phyloP scores from a whole-genome alignment of 2,888 invertebrate genomes.

The Lacanobia oleracea region DNA sequence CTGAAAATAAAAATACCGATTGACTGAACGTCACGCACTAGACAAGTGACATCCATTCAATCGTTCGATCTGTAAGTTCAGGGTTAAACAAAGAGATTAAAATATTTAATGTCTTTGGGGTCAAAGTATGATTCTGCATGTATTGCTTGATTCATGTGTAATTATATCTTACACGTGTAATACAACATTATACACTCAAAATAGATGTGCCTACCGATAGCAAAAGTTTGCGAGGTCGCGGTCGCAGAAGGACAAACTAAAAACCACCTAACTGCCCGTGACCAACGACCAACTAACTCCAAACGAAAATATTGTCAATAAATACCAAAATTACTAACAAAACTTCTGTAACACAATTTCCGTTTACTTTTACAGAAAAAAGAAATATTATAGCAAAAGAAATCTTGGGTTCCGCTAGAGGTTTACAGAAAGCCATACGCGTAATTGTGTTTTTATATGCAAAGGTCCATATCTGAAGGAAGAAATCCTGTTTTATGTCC shows the following conservation, averaged over 20 bases:
- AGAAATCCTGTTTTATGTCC: slow-evolving; percentile 49
- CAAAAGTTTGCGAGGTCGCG: slow-evolving; percentile 17
- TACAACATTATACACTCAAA: not conserved
- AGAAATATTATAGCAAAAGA: slow-evolving; percentile 29
- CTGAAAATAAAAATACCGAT: not conserved
- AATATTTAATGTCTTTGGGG: too few species aligned
- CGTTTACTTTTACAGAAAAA: slow-evolving; percentile 39
- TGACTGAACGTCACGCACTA: too few species aligned
- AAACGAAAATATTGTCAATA: slow-evolving; percentile 24
- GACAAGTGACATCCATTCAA: not conserved
- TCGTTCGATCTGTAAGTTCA: not conserved
- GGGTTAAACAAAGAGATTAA: too few species aligned
- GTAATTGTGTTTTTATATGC: slow-evolving; percentile 58
- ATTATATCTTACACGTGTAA: not conserved
- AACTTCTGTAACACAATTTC: slow-evolving; percentile 6
- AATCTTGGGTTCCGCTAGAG: slow-evolving; percentile 26
- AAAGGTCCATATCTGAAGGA: slow-evolving; percentile 52
- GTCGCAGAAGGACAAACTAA: slow-evolving; percentile 18
- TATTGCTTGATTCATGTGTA: not conserved
- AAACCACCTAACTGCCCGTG: slow-evolving; percentile 22
- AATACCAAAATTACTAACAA: slow-evolving; percentile 23
- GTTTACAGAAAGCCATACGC: slow-evolving; percentile 28
- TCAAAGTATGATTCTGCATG: not conserved
- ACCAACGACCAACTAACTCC: not conserved
- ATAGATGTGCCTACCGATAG: not conserved